phyloP scores from a whole-genome alignment of 1,140 invertebrate genomes.

The Polyergus mexicanus region DNA sequence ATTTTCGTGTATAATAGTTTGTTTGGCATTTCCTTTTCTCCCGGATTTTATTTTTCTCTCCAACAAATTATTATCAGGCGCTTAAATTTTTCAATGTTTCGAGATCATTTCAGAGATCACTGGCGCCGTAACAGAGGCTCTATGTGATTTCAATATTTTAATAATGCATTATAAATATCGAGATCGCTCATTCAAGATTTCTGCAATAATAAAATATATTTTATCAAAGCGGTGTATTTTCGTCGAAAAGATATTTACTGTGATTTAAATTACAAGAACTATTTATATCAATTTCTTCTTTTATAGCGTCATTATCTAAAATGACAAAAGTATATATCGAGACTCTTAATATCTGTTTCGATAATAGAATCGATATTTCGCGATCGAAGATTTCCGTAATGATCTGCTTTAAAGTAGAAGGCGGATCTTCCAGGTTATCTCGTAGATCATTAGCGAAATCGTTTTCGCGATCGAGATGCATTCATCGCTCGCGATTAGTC shows the following conservation, averaged over 20 bases:
- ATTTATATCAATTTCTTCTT: background rate
- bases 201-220: too few relatives aligned
- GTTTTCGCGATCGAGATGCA: constrained; percentile 16
- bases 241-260: background rate
- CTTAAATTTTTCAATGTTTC: too few relatives aligned
- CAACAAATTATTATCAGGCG: too few relatives aligned
- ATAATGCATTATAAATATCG: too few relatives aligned
- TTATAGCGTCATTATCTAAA: background rate
- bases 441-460: constrained; percentile 46
- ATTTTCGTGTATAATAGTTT: too few relatives aligned
- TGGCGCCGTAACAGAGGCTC: too few relatives aligned
- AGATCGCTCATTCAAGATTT: too few relatives aligned
- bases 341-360: constrained; percentile 7
- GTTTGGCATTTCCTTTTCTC: too few relatives aligned
- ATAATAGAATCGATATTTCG: constrained; percentile 4
- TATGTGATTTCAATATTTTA: too few relatives aligned
- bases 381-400: background rate
- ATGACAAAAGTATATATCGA: background rate
- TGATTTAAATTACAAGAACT: background rate
- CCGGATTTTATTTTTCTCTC: too few relatives aligned
- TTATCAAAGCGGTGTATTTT: too few relatives aligned
- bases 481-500: constrained; percentile 44
- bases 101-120: too few relatives aligned
- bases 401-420: constrained; percentile 22
- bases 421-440: constrained; percentile 10